Conservation (phyloP, 2,797 vertebrate genomes). For the Sebastes itinus region DNA sequence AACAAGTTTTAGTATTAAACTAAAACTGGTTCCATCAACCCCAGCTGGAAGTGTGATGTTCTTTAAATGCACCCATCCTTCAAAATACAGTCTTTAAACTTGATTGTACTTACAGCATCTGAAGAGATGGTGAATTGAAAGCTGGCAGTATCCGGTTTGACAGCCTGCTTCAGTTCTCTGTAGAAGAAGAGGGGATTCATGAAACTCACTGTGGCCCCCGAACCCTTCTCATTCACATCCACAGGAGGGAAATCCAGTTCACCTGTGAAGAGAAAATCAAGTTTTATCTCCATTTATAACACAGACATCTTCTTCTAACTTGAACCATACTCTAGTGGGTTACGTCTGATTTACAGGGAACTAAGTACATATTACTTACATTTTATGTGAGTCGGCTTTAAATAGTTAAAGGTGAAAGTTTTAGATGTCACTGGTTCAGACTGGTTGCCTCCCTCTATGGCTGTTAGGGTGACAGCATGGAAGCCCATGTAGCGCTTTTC, state of each 20-base stretch:
- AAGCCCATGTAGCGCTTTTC: fast-evolving
- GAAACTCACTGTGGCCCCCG: conserved; percentile 16
- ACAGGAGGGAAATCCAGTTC: conserved; percentile 63
- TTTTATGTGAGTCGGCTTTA: fast-evolving
- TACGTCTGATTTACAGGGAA: neutral
- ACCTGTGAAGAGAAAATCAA: conserved; percentile 48
- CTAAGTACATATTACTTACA: conserved; percentile 56
- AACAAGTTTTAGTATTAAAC: neutral
- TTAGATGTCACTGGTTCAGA: fast-evolving
- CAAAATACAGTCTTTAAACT: neutral
- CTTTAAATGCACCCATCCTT: neutral
- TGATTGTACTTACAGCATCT: neutral
- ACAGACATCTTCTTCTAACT: neutral
- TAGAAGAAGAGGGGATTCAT: conserved; percentile 64
- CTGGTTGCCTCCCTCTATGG: neutral
- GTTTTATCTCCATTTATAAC: neutral
- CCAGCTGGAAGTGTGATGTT: neutral
- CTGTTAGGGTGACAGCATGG: conserved; percentile 6
- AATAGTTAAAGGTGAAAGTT: neutral
- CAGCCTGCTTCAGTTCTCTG: neutral
- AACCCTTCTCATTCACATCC: fast-evolving
- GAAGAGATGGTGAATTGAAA: fast-evolving
- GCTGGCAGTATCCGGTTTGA: fast-evolving
- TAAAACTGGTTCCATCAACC: neutral
- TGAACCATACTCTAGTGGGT: neutral